Evolutionary conservation across 2,113 vertebrate genomes (phyloP).

Genomic region (Ctenomys sociabilis): DNA sequence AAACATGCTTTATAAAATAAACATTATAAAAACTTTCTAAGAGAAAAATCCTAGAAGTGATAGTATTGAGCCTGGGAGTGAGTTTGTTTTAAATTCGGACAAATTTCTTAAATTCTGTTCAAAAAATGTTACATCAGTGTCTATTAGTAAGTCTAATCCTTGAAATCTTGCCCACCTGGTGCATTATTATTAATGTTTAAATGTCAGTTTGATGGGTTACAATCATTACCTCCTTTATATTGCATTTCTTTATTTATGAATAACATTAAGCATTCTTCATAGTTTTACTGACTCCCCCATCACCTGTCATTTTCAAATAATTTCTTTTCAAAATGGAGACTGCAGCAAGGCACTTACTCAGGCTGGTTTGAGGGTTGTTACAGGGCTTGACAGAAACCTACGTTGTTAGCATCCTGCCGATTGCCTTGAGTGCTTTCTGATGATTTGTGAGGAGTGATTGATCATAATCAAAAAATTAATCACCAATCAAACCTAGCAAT

Average conservation of each 20-base stretch:
- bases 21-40: slow-evolving; percentile 7
- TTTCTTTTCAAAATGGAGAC: background rate
- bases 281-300: slow-evolving; percentile 14
- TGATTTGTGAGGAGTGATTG: slow-evolving; percentile 82
- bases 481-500: slow-evolving; percentile 86
- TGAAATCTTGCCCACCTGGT: slow-evolving; percentile 21
- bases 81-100: slow-evolving; percentile 25
- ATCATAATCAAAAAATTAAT: slow-evolving; percentile 88
- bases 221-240: slow-evolving; percentile 39
- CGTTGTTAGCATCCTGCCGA: slow-evolving; percentile 82
- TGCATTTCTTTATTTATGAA: slow-evolving; percentile 64
- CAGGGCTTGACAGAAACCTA: slow-evolving; percentile 69
- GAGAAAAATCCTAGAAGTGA: slow-evolving; percentile 39
- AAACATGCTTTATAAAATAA: background rate
- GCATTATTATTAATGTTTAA: slow-evolving; percentile 59
- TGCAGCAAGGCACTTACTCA: slow-evolving; percentile 52
- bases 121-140: slow-evolving; percentile 16
- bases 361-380: slow-evolving; percentile 38
- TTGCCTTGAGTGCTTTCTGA: slow-evolving; percentile 81
- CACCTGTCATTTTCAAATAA: background rate
- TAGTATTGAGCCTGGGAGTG: background rate
- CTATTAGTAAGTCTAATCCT: slow-evolving; percentile 21
- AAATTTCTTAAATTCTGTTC: slow-evolving; percentile 46
- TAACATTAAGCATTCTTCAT: slow-evolving; percentile 65
- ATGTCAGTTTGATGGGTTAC: slow-evolving; percentile 51